Percentiles rank a stretch among this genome's conserved stretches.
These are phyloP conservation scores for Xenus cinereus DNA, from an alignment of 2,113 vertebrate species.

Conservation along the genomic window DNA sequence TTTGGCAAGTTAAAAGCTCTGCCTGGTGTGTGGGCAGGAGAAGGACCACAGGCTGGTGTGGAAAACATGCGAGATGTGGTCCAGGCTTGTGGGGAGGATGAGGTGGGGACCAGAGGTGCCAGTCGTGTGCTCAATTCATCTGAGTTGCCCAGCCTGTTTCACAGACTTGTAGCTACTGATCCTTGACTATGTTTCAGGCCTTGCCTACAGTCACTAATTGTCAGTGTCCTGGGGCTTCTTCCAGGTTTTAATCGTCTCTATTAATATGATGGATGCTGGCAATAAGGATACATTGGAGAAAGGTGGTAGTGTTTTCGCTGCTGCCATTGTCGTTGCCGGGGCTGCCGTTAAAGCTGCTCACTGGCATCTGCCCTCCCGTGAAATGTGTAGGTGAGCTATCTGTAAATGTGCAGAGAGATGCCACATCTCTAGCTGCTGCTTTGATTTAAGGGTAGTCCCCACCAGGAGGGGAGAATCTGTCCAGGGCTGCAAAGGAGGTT, in stretches of 20 bases:
- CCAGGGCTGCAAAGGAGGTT: not conserved
- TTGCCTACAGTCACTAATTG: not conserved
- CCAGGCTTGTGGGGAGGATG: not conserved
- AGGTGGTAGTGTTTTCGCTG: not conserved
- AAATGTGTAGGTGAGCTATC: conserved; percentile 6
- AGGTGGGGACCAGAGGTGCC: not conserved
- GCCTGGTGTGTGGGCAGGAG: not conserved
- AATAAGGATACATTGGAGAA: not conserved
- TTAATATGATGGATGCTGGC: not conserved
- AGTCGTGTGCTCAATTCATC: not conserved
- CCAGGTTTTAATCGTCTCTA: not conserved
- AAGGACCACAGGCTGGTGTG: not conserved
- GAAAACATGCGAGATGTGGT: not conserved
- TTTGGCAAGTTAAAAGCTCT: not conserved
- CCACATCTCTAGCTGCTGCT: not conserved
- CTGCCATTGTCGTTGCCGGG: not conserved
- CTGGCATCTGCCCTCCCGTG: not conserved
- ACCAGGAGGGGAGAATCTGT: not conserved
- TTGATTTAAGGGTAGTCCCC: not conserved
- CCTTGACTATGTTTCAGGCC: not conserved
- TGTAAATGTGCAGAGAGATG: not conserved
- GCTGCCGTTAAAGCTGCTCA: not conserved
- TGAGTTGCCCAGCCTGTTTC: not conserved
- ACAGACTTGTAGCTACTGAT: not conserved
- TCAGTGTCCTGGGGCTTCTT: not conserved